Evolutionary conservation across 1,140 invertebrate species (phyloP), one percentile per base, ranked within the genome.

Genomic region (Drosophila arizonae): DNA sequence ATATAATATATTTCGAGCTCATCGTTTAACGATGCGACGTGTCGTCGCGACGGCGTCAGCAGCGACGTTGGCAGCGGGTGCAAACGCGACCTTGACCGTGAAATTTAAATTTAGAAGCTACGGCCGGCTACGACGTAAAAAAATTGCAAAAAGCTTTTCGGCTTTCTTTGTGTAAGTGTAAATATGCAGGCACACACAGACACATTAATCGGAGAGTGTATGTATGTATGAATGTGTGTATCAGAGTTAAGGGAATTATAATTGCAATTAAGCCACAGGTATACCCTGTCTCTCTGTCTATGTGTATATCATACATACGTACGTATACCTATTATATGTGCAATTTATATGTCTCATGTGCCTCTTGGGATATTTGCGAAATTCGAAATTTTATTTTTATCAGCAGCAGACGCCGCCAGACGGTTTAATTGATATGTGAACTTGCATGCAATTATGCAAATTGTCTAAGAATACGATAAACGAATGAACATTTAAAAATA

Each of bases 31-130:
- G 36, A 28, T 50, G n/a, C 21, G 43, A 15, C 43, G 43, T 15
- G 13, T n/a, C n/a, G 43, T n/a, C 43, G 43, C 72, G 65, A 58
- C 65, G 62, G 57, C 58, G 76, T 50, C 56, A 43, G 24, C 28
- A 28, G 43, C 69, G 69, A 30, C 63, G 55, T 39, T 48, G 69
- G 17, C 70, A 55, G 55, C 63, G 70, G 55, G 63, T 66, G 69
- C 70, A 67, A 66, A 51, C 24, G 71, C 77, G 84, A 88, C 84
- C 84, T 88, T 88, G 84, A 88, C 84, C 84, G 84, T 88, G 80
- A 88, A 88, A 88, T 88, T 77, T 88, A 88, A 80, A 84, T 88
- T 84, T 88, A 88, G 85, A 88, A 88, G 68, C 72, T 63, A 68
- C 51, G 62, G 60, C 51, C 72, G 78, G 43, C 76, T 79, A 77